Evolutionary conservation across 2,888 invertebrate species (phyloP).

Genomic region (Plebejus argus): DNA sequence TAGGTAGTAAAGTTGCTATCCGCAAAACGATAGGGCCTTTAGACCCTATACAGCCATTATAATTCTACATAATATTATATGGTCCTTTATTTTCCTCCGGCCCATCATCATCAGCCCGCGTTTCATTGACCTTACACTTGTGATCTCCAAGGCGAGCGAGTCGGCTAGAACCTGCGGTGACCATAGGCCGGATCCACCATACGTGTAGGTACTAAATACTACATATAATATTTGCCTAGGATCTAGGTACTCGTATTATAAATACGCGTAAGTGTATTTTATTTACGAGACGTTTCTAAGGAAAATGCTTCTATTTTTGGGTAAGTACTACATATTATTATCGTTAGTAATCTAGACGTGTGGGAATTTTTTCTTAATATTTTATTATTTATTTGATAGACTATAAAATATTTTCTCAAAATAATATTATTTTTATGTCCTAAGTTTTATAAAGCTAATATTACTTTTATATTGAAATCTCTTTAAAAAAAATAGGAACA

Average conservation of each 20-base stretch:
- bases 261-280: neutral
- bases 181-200: neutral
- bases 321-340: neutral
- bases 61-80: neutral
- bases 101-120: neutral
- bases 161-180: neutral
- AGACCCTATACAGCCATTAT: neutral
- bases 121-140: slow-evolving; percentile 7
- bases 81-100: neutral
- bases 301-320: neutral
- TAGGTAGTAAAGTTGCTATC: neutral
- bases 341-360: neutral
- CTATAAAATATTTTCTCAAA: neutral
- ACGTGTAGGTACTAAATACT: too few relatives aligned
- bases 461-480: neutral
- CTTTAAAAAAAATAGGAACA: neutral
- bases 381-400: neutral
- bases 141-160: neutral
- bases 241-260: neutral
- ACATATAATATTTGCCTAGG: neutral
- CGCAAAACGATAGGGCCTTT: neutral
- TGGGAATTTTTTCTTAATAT: neutral
- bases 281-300: neutral
- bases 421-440: neutral
- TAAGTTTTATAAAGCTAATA: neutral